These are phyloP conservation scores for Adela reaumurella DNA, from an alignment of 2,888 invertebrate species.

Conservation along the genomic window DNA sequence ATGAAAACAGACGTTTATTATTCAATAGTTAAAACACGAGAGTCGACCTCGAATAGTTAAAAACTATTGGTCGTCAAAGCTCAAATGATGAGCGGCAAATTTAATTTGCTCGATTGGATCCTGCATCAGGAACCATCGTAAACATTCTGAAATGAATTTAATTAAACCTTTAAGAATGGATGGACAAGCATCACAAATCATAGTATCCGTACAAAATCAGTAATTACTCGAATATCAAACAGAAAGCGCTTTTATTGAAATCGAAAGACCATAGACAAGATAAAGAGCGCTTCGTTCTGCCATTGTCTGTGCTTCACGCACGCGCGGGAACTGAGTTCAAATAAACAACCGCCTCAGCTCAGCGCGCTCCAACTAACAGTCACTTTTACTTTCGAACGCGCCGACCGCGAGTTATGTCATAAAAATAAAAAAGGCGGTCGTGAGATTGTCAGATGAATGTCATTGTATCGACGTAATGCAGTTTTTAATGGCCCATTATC, in stretches of 20 bases:
- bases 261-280: background rate
- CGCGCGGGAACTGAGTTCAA: background rate
- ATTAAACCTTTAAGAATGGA: no score
- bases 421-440: background rate
- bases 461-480: background rate
- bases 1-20: slow-evolving; percentile 9
- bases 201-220: background rate
- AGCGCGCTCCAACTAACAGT: background rate
- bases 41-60: no score
- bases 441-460: background rate
- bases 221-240: background rate
- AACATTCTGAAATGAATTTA: no score
- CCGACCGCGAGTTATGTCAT: background rate
- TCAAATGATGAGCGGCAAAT: no score
- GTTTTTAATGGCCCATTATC: background rate
- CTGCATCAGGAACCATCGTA: no score
- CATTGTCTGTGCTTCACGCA: background rate
- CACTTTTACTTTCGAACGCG: background rate
- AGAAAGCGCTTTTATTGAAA: background rate
- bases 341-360: background rate
- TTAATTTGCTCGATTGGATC: no score
- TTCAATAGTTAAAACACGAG: no score
- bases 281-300: background rate
- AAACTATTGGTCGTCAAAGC: no score
- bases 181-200: background rate